Conservation (phyloP, 2,797 vertebrate species). For the Rachycentron canadum region DNA sequence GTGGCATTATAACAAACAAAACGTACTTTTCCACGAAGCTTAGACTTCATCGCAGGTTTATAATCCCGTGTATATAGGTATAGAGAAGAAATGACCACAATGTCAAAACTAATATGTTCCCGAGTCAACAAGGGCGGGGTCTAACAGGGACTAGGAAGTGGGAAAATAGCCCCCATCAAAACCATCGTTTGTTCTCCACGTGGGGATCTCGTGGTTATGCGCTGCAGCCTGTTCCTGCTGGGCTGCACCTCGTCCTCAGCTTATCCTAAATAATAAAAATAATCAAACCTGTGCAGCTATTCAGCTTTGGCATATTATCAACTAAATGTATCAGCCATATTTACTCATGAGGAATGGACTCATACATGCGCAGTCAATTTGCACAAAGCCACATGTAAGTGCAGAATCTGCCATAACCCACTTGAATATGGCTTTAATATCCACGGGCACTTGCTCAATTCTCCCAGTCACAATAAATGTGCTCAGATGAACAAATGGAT, state of each 20-base stretch:
- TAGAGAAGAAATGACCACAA: neutral
- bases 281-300: neutral
- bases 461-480: neutral
- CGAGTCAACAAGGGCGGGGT: slow-evolving; percentile 39
- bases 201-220: slow-evolving; percentile 40
- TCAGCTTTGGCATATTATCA: neutral
- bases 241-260: neutral
- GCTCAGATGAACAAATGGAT: neutral
- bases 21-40: neutral
- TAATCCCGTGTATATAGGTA: neutral
- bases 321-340: neutral
- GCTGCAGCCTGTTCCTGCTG: slow-evolving; percentile 7
- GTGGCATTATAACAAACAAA: neutral
- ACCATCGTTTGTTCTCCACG: slow-evolving; percentile 36
- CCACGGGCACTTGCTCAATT: neutral
- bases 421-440: neutral
- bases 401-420: neutral
- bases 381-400: neutral
- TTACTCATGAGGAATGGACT: no score
- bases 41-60: neutral
- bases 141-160: slow-evolving; percentile 57
- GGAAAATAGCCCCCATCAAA: neutral
- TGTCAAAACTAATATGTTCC: neutral
- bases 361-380: neutral
- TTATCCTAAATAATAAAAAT: neutral